Evolutionary conservation across 2,888 invertebrate genomes (phyloP).

Genomic region (Macaria notata): DNA sequence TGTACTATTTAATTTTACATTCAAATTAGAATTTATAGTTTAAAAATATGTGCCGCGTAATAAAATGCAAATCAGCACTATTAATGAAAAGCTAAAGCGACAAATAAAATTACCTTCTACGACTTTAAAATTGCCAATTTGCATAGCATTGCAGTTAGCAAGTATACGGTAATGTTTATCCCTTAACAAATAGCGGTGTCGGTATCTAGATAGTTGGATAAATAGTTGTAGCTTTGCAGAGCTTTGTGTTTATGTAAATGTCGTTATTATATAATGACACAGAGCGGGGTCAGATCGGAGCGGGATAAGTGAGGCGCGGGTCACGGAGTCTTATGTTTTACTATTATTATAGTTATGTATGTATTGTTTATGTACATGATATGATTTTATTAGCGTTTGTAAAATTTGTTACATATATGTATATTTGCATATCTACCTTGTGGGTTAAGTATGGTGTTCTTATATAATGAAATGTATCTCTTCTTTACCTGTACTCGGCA

Average conservation of each 20-base stretch:
- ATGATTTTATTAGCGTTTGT: no score
- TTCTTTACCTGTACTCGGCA: no score
- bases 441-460: no score
- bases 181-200: constrained; percentile 18
- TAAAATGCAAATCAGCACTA: constrained; percentile 15
- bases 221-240: constrained; percentile 14
- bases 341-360: no score
- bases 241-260: constrained; percentile 32
- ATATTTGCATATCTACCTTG: no score
- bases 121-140: constrained; percentile 31
- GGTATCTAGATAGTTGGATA: constrained; percentile 20
- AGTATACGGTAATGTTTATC: constrained; percentile 26
- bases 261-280: constrained; percentile 40
- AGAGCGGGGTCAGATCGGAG: constrained; percentile 45
- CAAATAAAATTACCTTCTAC: constrained; percentile 29
- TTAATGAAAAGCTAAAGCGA: constrained; percentile 19
- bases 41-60: background rate
- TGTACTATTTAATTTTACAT: no score
- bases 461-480: no score
- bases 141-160: constrained; percentile 32
- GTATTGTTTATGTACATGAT: no score
- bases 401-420: no score
- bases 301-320: constrained; percentile 42
- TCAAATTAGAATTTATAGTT: no score
- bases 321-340: constrained; percentile 42